Evolutionary conservation across 2,888 invertebrate species (phyloP).

Genomic region (Belgica antarctica): DNA sequence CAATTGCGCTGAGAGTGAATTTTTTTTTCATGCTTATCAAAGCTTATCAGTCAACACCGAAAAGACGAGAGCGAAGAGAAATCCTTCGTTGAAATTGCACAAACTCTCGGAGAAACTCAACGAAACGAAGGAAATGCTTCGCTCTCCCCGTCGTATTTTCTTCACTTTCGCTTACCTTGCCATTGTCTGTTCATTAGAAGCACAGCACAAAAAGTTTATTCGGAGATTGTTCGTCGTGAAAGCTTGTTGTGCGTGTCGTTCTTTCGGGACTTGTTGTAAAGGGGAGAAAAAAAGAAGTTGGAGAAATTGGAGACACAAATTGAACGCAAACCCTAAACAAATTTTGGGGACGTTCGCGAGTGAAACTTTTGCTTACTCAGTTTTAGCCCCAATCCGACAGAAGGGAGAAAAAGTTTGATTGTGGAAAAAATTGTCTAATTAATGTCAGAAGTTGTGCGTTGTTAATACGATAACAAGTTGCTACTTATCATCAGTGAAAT

Average conservation of each 20-base stretch:
- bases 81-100: constrained; percentile 5
- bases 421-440: constrained; percentile 36
- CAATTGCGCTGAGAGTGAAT: neutral
- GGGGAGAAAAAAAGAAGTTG: neutral
- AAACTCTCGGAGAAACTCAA: neutral
- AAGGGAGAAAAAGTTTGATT: constrained; percentile 17
- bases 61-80: neutral
- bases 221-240: constrained; percentile 42
- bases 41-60: constrained; percentile 1
- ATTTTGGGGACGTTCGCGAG: too few relatives aligned
- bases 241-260: constrained; percentile 31
- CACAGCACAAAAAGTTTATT: constrained; percentile 33
- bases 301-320: neutral
- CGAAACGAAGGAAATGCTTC: constrained; percentile 6
- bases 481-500: too few relatives aligned
- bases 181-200: constrained; percentile 32
- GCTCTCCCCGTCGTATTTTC: constrained; percentile 14
- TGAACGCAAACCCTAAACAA: neutral
- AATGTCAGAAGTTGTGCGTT: constrained; percentile 6
- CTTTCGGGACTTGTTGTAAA: neutral
- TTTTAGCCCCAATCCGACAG: neutral
- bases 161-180: constrained; percentile 28
- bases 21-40: neutral
- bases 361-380: neutral
- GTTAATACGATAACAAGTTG: neutral